phyloP scores from a whole-genome alignment of 2,888 invertebrate species.

The Drosophila imparisetae region DNA sequence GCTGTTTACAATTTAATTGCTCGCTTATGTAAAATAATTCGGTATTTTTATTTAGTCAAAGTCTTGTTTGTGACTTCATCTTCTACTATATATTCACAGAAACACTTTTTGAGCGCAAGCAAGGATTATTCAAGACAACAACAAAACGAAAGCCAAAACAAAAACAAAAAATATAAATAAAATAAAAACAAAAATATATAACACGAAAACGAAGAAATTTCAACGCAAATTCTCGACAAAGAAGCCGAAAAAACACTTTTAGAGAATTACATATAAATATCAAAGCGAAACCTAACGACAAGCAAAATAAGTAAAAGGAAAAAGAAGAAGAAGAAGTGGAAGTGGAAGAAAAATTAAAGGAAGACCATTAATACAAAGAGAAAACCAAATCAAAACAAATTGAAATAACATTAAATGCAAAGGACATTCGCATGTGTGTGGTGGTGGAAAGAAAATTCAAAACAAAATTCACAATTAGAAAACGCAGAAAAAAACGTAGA shows the following conservation, averaged over 20 bases:
- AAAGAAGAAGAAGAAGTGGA: constrained; percentile 22
- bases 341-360: constrained; percentile 31
- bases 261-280: constrained; percentile 61
- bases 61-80: constrained; percentile 49
- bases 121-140: constrained; percentile 78
- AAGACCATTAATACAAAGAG: constrained; percentile 37
- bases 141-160: constrained; percentile 43
- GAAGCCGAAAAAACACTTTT: constrained; percentile 60
- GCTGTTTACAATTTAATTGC: constrained; percentile 33
- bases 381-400: constrained; percentile 58
- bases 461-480: constrained; percentile 84
- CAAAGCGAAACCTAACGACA: constrained; percentile 43
- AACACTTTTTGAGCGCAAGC: constrained; percentile 83
- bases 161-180: constrained; percentile 31
- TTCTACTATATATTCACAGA: constrained; percentile 74
- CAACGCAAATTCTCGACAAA: constrained; percentile 57
- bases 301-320: constrained; percentile 36
- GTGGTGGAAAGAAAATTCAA: constrained; percentile 84
- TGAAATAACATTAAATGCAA: constrained; percentile 83
- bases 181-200: constrained; percentile 43
- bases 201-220: constrained; percentile 51
- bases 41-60: constrained; percentile 32
- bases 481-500: constrained; percentile 83
- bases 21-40: constrained; percentile 35
- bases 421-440: constrained; percentile 84